Conservation (phyloP, 2,888 invertebrate genomes). For the Spodoptera exigua region DNA sequence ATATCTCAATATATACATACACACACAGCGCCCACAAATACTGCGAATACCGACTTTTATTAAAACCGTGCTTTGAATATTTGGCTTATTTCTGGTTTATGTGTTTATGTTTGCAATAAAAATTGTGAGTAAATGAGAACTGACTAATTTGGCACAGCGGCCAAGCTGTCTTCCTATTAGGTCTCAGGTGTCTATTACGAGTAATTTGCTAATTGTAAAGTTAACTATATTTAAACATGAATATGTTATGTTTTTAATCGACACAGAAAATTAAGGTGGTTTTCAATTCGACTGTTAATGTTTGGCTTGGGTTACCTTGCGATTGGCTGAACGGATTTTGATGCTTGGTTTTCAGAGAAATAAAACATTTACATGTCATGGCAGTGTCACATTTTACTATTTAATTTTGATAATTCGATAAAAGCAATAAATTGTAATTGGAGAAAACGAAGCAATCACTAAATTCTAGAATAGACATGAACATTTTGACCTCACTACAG, state of each 20-base stretch:
- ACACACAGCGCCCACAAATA: conserved; percentile 46
- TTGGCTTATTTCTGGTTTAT: conserved; percentile 18
- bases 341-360: no score
- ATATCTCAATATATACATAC: conserved; percentile 59
- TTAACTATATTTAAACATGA: no score
- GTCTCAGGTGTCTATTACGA: conserved; percentile 5
- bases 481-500: conserved; percentile 16
- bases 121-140: conserved; percentile 13
- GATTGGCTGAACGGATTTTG: no score
- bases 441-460: conserved; percentile 3
- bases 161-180: background rate
- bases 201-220: no score
- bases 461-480: conserved; percentile 9
- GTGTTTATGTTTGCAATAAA: conserved; percentile 38
- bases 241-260: no score
- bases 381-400: no score
- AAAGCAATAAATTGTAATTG: no score
- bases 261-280: no score
- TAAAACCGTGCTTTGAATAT: conserved; percentile 66
- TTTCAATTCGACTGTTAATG: no score
- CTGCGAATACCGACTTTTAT: conserved; percentile 59
- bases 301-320: no score
- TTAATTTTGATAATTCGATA: no score
- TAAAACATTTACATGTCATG: no score
- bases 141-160: conserved; percentile 4